Evolutionary conservation across 2,113 vertebrate species (phyloP), one percentile per base, ranked within the genome.

Genomic region (Vidua macroura): DNA sequence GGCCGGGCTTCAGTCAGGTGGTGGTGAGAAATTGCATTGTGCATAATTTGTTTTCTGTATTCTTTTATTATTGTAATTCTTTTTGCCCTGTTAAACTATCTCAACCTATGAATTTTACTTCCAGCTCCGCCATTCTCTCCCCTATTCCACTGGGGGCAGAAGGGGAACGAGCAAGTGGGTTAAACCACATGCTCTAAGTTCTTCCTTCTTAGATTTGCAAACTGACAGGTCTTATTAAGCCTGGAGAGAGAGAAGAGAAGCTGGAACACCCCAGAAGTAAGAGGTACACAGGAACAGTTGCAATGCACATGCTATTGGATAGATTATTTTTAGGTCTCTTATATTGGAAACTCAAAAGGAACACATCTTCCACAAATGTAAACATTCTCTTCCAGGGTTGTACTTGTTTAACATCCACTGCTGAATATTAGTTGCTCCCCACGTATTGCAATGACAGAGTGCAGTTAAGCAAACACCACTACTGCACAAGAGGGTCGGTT

Each of bases 401-500:
- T 20, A 33, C 41, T 68, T 83, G 46, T 80, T 83, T 81, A 92
- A 90, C n/a, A 84, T 53, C 49, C 28, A 24, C 31, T 76, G 49
- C 64, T 91, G 64, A 51, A n/a, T 30, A 55, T 84, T 60, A 85
- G 53, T 58, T 78, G 51, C 58, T 91, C 81, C 46, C 68, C 83
- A 88, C 43, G 49, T 92, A 56, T 67, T 30, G 66, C 16, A 91
- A 90, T 43, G 94, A 83, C 66, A 81, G 39, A 92, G 78, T 33
- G 75, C 88, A 95, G 84, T 96, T 94, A 97, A 96, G 77, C 85
- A 90, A 95, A 96, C 95, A 89, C 44, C 39, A 59, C 41, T 75
- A 27, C 75, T 89, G 91, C 72, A 66, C 44, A 78, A 68, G 92
- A 75, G 83, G 91, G 93, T 93, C 2, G 2, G 43, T 72, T 92